A percentile compares a stretch with the other conserved stretches of the same genome.
Conservation (phyloP, 2,113 vertebrate species). For the Cardinalis cardinalis region DNA sequence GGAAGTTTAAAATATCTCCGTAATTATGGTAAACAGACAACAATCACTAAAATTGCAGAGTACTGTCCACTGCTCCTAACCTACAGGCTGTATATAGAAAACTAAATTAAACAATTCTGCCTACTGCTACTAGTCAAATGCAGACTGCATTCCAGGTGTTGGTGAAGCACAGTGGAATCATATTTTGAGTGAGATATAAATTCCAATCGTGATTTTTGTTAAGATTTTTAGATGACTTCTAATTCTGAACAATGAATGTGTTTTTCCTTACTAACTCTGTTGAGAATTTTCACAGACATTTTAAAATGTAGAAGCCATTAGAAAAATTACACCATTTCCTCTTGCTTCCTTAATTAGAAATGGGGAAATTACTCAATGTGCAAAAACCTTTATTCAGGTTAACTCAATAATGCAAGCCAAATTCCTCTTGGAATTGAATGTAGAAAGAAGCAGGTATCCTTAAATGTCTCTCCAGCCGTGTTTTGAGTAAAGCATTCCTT, state of each 20-base stretch:
- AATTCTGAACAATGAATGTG: neutral
- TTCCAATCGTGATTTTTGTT: neutral
- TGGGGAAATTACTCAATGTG: neutral
- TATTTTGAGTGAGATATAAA: neutral
- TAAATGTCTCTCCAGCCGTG: neutral
- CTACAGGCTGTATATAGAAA: conserved; percentile 59
- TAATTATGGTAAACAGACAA: conserved; percentile 69
- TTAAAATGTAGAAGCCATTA: neutral
- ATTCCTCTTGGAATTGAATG: neutral
- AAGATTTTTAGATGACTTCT: neutral
- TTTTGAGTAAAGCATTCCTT: neutral
- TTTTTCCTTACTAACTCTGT: neutral
- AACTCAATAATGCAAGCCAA: neutral
- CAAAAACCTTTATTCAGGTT: neutral
- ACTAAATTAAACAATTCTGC: conserved; percentile 59
- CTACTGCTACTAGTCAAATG: neutral
- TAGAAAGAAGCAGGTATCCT: neutral
- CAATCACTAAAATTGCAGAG: conserved; percentile 64
- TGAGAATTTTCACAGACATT: neutral
- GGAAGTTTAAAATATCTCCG: conserved; percentile 65
- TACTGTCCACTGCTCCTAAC: conserved; percentile 32
- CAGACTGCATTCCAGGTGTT: conserved; percentile 13
- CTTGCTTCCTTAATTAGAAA: neutral
- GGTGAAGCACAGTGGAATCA: neutral
- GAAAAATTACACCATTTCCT: neutral